These are phyloP conservation scores for Proisotoma minuta DNA, from an alignment of 2,888 invertebrate species.

Conservation along the genomic window DNA sequence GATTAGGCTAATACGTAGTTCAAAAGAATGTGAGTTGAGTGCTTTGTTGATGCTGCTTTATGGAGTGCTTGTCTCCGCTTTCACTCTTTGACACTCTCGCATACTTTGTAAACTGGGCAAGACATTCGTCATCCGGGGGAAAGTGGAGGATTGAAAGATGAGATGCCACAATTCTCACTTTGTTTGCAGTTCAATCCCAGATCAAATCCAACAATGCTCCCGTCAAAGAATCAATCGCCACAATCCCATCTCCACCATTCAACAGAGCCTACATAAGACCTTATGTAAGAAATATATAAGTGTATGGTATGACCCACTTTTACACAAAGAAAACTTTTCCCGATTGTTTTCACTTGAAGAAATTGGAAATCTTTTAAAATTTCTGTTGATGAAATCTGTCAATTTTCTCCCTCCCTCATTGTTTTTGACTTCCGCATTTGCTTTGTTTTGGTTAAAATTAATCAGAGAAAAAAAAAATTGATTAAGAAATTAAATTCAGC, in stretches of 20 bases:
- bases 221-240: too few species aligned
- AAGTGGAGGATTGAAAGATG: conserved; percentile 10
- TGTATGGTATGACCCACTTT: conserved; percentile 1
- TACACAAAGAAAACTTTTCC: too few species aligned
- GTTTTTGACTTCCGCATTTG: not conserved
- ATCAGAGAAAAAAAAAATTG: not conserved
- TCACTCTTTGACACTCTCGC: not conserved
- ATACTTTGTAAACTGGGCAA: too few species aligned
- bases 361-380: too few species aligned
- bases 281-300: too few species aligned
- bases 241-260: too few species aligned
- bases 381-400: not conserved
- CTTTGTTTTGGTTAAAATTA: not conserved
- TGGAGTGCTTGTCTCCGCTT: too few species aligned
- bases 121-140: not conserved
- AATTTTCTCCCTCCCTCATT: too few species aligned
- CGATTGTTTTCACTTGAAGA: not conserved
- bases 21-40: too few species aligned
- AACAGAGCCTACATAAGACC: too few species aligned
- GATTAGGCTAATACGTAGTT: too few species aligned
- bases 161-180: conserved; percentile 10
- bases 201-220: not conserved
- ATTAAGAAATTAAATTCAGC: not conserved
- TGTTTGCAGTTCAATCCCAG: not conserved
- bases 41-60: too few species aligned